Percentiles rank a stretch among this genome's conserved stretches.
Evolutionary conservation across 2,113 vertebrate species (phyloP).

Genomic region (Heptranchias perlo): DNA sequence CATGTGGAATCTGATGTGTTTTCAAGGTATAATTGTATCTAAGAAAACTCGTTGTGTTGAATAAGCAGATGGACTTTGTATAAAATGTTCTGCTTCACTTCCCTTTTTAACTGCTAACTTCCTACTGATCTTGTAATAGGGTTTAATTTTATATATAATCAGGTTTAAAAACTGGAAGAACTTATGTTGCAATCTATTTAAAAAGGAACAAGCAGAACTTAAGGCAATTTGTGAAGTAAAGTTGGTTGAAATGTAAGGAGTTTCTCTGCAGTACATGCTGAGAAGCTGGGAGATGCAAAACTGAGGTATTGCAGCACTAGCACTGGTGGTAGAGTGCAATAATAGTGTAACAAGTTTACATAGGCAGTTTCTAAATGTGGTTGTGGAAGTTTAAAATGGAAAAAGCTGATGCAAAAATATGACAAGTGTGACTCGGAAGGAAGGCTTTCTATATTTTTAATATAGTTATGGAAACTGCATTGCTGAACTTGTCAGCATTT

Average conservation of each 20-base stretch:
- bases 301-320: not conserved
- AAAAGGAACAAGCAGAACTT: not conserved
- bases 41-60: not conserved
- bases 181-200: not conserved
- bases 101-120: not conserved
- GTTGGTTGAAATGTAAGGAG: not conserved
- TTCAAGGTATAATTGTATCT: not conserved
- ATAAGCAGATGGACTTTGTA: not conserved
- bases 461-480: not conserved
- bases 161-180: not conserved
- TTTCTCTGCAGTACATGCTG: not conserved
- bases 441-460: not conserved
- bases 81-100: not conserved
- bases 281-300: not conserved
- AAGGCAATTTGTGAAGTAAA: not conserved
- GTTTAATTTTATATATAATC: not conserved
- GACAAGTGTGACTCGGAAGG: not conserved
- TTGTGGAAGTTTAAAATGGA: not conserved
- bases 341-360: not conserved
- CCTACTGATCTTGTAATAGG: not conserved
- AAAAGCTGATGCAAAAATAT: not conserved
- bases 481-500: too few relatives aligned
- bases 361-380: not conserved
- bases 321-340: not conserved
- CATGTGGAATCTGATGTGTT: too few relatives aligned